Evolutionary conservation across 2,888 invertebrate genomes (phyloP), one percentile per base, ranked within the genome.

Genomic region (Apamea monoglypha): DNA sequence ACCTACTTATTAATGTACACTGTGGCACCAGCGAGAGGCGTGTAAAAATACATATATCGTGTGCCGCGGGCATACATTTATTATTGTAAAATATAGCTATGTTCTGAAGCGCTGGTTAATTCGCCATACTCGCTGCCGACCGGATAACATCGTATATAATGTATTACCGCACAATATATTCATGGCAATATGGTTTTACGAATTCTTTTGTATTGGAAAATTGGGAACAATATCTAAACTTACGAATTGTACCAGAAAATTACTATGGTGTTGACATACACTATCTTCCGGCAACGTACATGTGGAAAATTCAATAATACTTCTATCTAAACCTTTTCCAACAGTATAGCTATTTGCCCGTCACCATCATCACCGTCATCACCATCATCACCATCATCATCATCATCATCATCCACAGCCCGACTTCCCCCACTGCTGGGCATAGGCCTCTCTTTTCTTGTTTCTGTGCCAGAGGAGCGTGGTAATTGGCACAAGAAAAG

Each of bases 61-160:
- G 74, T 69, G 84, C 86, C 74, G 81, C 69, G 63, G 80, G 84
- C 87, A 87, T 84, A 90, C 89, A 89, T 89, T 88, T 89, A 83
- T 89, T 89, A 88, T 90, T 87, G 80, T 91, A 91, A 90, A 91
- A 88, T 91, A 91, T 91, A 86, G 90, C 85, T 82, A 74, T 83
- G 84, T 82, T 87, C 85, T 76, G 84, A 88, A 80, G 86, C 87
- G 80, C 87, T 81, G 80, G 87, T 83, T 87, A 83, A 85, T 88
- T 88, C 84, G 61, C 80, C 77, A 74, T 83, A 90, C 76, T 82
- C 78, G 79, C 63, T 63, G 82, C 79, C 76, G 85, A 44, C 71
- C 76, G 74, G 87, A 81, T 85, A 81, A 81, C 81, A 74, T 76
- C 87, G 69, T 84, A 87, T 81, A 81, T 85, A 76, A 85, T 87